Base-by-base conservation (phyloP, 2,113 vertebrate genomes). In the Manacus vitellinus region DNA sequence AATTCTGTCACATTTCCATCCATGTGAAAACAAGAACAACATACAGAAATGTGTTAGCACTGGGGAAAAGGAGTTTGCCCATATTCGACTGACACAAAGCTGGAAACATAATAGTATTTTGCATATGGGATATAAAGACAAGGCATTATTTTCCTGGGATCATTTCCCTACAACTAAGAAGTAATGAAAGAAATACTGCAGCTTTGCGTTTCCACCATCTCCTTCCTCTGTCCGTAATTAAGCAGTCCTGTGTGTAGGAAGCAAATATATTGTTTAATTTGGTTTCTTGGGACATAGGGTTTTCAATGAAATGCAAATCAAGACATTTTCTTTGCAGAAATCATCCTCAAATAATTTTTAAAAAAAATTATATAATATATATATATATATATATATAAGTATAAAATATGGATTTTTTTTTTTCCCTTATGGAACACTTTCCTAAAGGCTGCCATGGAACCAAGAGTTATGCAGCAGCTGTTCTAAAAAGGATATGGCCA, bases 391-490 rank as follows among this genome's bases (percentile, higher is more conserved):
- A 21, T 37, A 56, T 27, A 96, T 95, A 41, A 41, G 39, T 41
- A 63, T 68, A 83, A 95, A 87, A 92, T 83, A 89, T 65, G 20
- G 31, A 30, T 7, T 6, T 61, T 85, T 39, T 39, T 67, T 70
- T 75, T 18, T 8, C 67, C 62, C 30, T 92, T 87, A 87, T 24
- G 91, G 67, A 76, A 80, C n/a, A 80, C 6, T 94, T 97, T 98
- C 88, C 88, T 96, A 91, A 93, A 97, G 92, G 74, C 92, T 58
- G 33, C 74, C 89, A 94, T 97, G 92, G 86, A 92, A 98, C 73
- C 81, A 94, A 46, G 52, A 63, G 35, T 91, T 94, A 85, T 47
- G 44, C 37, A 96, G 80, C 76, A 97, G 76, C 91, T 97, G 83
- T 89, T 98, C 58, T 82, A 86, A 96, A 97, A 92, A 92, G 41